phyloP scores from a whole-genome alignment of 2,888 invertebrate genomes.

The Resseliella maxima region DNA sequence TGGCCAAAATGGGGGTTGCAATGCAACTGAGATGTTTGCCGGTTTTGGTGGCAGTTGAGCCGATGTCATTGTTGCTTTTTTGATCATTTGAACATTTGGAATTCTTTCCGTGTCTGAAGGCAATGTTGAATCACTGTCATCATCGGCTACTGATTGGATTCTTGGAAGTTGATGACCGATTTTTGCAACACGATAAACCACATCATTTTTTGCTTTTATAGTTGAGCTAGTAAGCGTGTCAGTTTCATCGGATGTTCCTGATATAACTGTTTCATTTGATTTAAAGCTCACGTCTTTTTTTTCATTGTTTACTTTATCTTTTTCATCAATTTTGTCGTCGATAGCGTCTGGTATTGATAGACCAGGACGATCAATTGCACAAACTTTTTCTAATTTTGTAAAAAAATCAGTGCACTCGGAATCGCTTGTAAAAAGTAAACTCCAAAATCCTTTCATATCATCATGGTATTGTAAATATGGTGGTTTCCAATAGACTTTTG shows the following conservation, averaged over 20 bases:
- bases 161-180: slow-evolving; percentile 69
- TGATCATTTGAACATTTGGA: not conserved
- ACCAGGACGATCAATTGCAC: slow-evolving; percentile 11
- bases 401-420: slow-evolving; percentile 64
- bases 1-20: slow-evolving; percentile 59
- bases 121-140: slow-evolving; percentile 62
- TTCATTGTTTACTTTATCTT: not conserved
- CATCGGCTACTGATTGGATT: slow-evolving; percentile 62
- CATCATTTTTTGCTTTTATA: slow-evolving; percentile 65
- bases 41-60: not conserved
- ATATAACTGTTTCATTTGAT: too few relatives aligned
- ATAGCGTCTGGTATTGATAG: not conserved
- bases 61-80: not conserved
- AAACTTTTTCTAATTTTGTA: slow-evolving; percentile 62
- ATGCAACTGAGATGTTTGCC: slow-evolving; percentile 57
- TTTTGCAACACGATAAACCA: slow-evolving; percentile 71
- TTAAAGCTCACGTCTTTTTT: too few relatives aligned
- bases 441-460: slow-evolving; percentile 70
- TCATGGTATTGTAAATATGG: slow-evolving; percentile 67
- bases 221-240: not conserved
- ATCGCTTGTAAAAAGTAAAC: slow-evolving; percentile 68
- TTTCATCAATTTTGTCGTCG: slow-evolving; percentile 57
- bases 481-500: slow-evolving; percentile 60
- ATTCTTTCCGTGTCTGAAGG: slow-evolving; percentile 67
- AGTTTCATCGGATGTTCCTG: too few relatives aligned